Evolutionary conservation across 2,888 invertebrate species (phyloP).

Genomic region (Phortica okadai): DNA sequence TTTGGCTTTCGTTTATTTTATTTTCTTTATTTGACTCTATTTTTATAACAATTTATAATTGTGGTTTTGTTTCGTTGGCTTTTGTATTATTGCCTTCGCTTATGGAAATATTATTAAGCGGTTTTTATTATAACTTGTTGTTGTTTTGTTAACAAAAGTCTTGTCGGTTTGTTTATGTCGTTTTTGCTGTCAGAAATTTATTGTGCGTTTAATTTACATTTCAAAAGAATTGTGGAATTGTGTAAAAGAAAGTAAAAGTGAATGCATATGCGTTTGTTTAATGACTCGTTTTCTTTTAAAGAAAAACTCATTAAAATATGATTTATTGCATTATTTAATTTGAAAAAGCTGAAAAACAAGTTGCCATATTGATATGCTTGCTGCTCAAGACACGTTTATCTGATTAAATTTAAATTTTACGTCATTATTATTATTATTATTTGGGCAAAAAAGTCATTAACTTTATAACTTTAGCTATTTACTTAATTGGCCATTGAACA

Average conservation of each 20-base stretch:
- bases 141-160: not conserved
- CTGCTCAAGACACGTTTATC: too few species aligned
- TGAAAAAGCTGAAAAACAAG: too few species aligned
- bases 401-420: too few species aligned
- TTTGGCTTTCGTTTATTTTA: conserved; percentile 30
- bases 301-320: too few species aligned
- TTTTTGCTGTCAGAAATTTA: conserved; percentile 43
- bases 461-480: too few species aligned
- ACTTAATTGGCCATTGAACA: too few species aligned
- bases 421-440: too few species aligned
- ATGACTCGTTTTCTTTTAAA: not conserved
- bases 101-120: not conserved
- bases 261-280: not conserved
- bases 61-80: conserved; percentile 23
- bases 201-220: conserved; percentile 54
- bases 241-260: conserved; percentile 14
- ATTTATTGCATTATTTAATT: too few species aligned
- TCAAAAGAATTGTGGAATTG: conserved; percentile 38
- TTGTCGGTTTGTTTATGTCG: conserved; percentile 31
- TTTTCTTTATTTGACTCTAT: conserved; percentile 17
- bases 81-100: conserved; percentile 20
- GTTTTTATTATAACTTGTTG: conserved; percentile 12
- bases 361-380: too few species aligned
- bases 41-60: conserved; percentile 14
- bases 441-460: too few species aligned